Percentiles rank a stretch among this genome's conserved stretches.
Conservation (phyloP, 1,140 invertebrate species). For the Bombus waltoni region DNA sequence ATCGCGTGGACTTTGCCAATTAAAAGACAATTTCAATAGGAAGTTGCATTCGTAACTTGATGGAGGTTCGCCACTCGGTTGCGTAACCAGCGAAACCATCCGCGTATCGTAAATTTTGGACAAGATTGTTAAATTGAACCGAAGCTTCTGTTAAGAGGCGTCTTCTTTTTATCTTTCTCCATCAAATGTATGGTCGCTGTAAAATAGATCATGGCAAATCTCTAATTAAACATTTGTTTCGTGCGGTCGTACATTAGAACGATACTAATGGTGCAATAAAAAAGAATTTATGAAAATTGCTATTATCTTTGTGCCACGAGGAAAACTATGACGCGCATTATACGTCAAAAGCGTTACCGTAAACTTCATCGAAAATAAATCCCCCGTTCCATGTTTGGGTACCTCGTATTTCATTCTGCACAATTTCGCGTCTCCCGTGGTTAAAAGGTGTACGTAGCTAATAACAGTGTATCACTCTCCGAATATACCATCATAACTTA, state of each 20-base stretch:
- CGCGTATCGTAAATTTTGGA: slow-evolving; percentile 28
- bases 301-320: not conserved
- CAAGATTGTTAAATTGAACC: not conserved
- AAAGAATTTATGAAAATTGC: slow-evolving; percentile 21
- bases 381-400: too few species aligned
- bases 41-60: not conserved
- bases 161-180: slow-evolving; percentile 18
- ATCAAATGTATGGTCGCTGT: not conserved
- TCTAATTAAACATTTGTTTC: slow-evolving; percentile 33
- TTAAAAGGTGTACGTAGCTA: too few species aligned
- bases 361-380: not conserved
- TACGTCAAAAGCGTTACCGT: not conserved
- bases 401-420: not conserved
- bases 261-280: not conserved
- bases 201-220: not conserved
- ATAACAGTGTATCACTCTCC: not conserved
- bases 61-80: not conserved
- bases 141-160: not conserved
- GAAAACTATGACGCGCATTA: not conserved
- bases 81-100: not conserved
- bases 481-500: not conserved
- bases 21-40: slow-evolving; percentile 28
- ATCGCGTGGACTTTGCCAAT: slow-evolving; percentile 31
- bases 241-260: not conserved
- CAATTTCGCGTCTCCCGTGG: not conserved